phyloP scores from a whole-genome alignment of 2,797 vertebrate genomes.

The Mergus octosetaceus region DNA sequence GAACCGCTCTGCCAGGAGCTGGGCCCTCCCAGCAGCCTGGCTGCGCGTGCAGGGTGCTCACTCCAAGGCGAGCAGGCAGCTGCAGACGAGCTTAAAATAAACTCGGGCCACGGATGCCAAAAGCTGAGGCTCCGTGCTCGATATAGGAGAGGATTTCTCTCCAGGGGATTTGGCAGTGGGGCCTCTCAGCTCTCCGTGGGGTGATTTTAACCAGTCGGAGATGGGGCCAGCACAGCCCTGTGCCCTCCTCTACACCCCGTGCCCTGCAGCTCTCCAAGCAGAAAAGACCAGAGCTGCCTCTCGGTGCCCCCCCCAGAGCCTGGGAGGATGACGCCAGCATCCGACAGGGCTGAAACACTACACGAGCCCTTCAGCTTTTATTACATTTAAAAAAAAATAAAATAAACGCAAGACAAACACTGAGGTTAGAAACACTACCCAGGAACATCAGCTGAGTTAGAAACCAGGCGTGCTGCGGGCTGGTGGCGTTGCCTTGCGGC shows the following conservation, averaged over 20 bases:
- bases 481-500: neutral
- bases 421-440: neutral
- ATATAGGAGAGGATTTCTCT: conserved; percentile 31
- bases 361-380: conserved; percentile 38
- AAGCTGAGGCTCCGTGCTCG: conserved; percentile 35
- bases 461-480: neutral
- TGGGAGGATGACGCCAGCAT: neutral
- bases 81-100: conserved; percentile 64
- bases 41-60: neutral
- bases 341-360: neutral
- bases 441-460: neutral
- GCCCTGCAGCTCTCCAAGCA: neutral
- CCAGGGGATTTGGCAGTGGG: neutral
- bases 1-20: neutral
- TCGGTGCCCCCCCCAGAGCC: neutral
- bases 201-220: neutral
- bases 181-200: neutral
- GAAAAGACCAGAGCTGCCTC: neutral
- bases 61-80: conserved; percentile 11
- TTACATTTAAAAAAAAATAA: neutral
- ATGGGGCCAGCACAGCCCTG: neutral
- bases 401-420: conserved; percentile 26
- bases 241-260: neutral
- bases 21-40: neutral
- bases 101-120: conserved; percentile 30